Evolutionary conservation across 2,797 vertebrate genomes (phyloP).

Genomic region (Acestrorhynchus altus): DNA sequence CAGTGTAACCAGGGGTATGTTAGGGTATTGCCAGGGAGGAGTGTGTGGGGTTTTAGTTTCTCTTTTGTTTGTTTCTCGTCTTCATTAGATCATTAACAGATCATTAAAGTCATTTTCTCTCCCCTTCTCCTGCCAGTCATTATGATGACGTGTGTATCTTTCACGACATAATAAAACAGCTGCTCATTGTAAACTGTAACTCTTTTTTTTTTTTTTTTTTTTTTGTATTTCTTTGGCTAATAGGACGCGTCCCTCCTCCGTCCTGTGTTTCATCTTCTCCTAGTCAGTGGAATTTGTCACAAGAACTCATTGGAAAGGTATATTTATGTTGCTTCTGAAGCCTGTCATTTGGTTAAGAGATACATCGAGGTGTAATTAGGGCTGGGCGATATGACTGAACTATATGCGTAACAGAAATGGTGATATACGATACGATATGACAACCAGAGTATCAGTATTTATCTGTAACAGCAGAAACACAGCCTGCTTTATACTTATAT

Average conservation of each 20-base stretch:
- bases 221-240: constrained; percentile 15
- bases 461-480: no score
- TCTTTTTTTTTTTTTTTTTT: no score
- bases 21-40: neutral
- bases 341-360: no score
- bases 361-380: no score
- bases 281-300: constrained; percentile 73
- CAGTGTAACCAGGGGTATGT: neutral
- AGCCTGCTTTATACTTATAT: no score
- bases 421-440: no score
- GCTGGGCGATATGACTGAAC: no score
- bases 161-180: neutral
- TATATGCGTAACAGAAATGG: no score
- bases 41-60: neutral
- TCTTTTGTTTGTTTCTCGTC: neutral
- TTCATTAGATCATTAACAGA: neutral
- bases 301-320: constrained; percentile 72
- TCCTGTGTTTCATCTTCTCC: constrained; percentile 63
- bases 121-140: neutral
- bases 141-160: neutral
- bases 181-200: neutral
- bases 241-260: constrained; percentile 66
- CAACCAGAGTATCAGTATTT: no score
- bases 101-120: neutral
- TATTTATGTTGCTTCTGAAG: neutral